Evolutionary conservation across 2,888 invertebrate species (phyloP).

Genomic region (Crocallis elinguaria): DNA sequence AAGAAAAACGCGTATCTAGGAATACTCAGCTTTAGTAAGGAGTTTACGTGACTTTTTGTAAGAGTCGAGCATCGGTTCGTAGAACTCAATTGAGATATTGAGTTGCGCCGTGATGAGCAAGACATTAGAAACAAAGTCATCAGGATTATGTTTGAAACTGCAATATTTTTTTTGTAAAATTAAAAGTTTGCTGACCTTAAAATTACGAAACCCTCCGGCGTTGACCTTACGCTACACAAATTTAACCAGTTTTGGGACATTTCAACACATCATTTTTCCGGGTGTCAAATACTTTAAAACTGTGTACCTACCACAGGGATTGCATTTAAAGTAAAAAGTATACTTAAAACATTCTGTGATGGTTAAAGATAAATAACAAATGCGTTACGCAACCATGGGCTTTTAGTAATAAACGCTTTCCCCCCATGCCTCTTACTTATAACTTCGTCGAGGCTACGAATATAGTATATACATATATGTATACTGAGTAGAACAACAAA

Average conservation of each 20-base stretch:
- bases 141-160: not conserved
- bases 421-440: slow-evolving; percentile 19
- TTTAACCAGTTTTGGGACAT: slow-evolving; percentile 24
- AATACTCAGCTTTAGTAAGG: not conserved
- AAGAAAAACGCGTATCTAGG: not conserved
- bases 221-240: slow-evolving; percentile 20
- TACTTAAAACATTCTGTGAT: slow-evolving; percentile 9
- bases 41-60: slow-evolving; percentile 9
- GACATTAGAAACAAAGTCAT: not conserved
- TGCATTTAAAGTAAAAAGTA: slow-evolving; percentile 18
- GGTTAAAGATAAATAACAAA: slow-evolving; percentile 10
- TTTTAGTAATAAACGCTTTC: slow-evolving; percentile 24
- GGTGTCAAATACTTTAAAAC: slow-evolving; percentile 29
- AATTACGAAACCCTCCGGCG: slow-evolving; percentile 17
- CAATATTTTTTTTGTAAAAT: not conserved
- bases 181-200: not conserved
- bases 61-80: not conserved
- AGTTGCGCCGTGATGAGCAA: not conserved
- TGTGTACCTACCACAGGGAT: slow-evolving; percentile 16
- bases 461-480: too few species aligned
- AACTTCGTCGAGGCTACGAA: too few species aligned
- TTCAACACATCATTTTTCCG: slow-evolving; percentile 20
- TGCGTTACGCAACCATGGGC: slow-evolving; percentile 19
- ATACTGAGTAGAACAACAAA: too few species aligned
- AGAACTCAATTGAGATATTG: not conserved